Evolutionary conservation across 1,140 invertebrate genomes (phyloP).

Genomic region (Andricus grossulariae): DNA sequence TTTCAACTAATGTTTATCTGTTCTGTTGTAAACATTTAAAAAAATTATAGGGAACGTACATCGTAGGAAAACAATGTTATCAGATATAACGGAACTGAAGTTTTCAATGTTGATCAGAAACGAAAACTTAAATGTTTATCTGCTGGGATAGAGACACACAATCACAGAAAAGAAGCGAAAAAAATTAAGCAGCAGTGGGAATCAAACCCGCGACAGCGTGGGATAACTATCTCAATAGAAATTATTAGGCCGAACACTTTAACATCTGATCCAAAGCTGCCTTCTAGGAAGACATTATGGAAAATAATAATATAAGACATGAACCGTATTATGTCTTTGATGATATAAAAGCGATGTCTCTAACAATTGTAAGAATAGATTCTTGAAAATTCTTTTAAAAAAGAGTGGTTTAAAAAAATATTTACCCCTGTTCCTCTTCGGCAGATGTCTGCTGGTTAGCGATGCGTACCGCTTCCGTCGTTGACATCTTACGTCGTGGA

Average conservation of each 20-base stretch:
- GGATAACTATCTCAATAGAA: no score
- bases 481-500: constrained; percentile 61
- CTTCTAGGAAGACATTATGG: no score
- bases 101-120: no score
- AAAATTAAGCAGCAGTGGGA: no score
- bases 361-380: not conserved
- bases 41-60: not conserved
- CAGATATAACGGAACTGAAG: no score
- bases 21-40: not conserved
- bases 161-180: no score
- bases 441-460: constrained; percentile 52
- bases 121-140: no score
- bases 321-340: not conserved
- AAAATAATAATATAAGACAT: not conserved
- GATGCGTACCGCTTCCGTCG: constrained; percentile 59
- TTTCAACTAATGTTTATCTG: not conserved
- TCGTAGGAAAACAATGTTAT: not conserved
- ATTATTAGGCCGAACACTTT: no score
- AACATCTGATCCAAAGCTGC: no score
- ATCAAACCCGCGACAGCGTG: no score
- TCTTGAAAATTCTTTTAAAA: not conserved
- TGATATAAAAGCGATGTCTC: not conserved
- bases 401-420: not conserved
- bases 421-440: constrained; percentile 65
- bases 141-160: no score